phyloP scores from a whole-genome alignment of 2,113 vertebrate genomes.

The Beaufortia kweichowensis region DNA sequence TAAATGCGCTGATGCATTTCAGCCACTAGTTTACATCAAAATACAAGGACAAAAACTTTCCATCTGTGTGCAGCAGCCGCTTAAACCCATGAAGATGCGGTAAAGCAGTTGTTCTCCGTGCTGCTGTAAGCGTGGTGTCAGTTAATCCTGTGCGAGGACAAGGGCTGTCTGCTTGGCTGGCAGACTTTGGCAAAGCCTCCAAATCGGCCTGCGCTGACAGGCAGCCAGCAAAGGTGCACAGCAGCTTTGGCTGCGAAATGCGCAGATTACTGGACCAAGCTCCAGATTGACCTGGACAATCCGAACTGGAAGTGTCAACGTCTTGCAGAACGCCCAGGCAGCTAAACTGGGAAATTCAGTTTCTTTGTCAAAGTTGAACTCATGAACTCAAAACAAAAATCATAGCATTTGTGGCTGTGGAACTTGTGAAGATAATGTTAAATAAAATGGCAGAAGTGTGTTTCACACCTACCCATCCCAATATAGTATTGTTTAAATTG shows the following conservation, averaged over 20 bases:
- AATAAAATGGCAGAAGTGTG: no score
- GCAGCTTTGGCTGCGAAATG: constrained; percentile 23
- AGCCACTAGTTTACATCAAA: not conserved
- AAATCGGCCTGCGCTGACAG: not conserved
- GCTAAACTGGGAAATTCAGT: not conserved
- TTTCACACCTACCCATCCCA: no score
- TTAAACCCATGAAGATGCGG: not conserved
- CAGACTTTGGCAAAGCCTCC: constrained; percentile 17
- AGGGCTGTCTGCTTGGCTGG: not conserved
- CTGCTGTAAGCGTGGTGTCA: constrained; percentile 20
- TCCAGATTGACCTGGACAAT: constrained; percentile 26
- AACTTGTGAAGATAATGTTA: not conserved
- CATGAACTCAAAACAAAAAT: not conserved
- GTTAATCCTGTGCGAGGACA: constrained; percentile 22
- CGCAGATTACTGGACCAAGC: constrained; percentile 24
- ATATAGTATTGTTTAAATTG: no score
- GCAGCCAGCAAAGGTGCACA: constrained; percentile 17
- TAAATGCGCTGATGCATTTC: constrained; percentile 12
- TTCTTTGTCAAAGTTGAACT: not conserved
- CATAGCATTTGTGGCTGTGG: not conserved
- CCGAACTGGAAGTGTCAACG: not conserved
- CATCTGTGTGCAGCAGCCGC: not conserved
- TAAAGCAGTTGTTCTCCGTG: constrained; percentile 7
- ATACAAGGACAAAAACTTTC: constrained; percentile 26
- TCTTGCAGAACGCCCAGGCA: constrained; percentile 19